Conservation (phyloP, 2,888 invertebrate genomes). For the Drosophila birchii region DNA sequence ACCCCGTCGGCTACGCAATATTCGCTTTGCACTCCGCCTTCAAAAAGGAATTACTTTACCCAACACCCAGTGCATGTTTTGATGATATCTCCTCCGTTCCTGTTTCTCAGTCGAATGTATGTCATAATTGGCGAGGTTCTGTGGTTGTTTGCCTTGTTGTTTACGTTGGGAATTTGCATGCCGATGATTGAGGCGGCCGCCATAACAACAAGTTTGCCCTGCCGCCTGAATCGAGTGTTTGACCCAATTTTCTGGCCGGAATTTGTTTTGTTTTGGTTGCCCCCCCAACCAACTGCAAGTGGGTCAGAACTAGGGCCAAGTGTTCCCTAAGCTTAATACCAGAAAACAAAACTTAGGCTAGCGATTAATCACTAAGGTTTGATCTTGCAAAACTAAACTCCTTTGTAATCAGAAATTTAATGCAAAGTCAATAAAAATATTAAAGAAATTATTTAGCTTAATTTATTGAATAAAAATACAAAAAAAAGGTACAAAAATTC, state of each 20-base stretch:
- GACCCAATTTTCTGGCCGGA: slow-evolving; percentile 63
- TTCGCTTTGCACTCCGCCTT: slow-evolving; percentile 2
- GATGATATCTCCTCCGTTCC: slow-evolving; percentile 39
- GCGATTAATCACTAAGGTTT: slow-evolving; percentile 50
- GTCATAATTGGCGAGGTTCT: slow-evolving; percentile 41
- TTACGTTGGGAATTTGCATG: slow-evolving; percentile 42
- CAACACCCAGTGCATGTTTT: slow-evolving; percentile 6
- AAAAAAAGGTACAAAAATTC: not conserved
- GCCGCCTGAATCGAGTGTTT: slow-evolving; percentile 46
- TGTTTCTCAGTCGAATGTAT: slow-evolving; percentile 35
- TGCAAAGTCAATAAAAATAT: slow-evolving; percentile 10
- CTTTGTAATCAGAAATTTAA: slow-evolving; percentile 58
- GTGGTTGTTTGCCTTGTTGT: slow-evolving; percentile 31
- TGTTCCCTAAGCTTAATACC: not conserved
- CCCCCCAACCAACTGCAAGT: slow-evolving; percentile 23
- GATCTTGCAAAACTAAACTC: not conserved
- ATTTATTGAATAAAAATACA: not conserved
- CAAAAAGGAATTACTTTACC: slow-evolving; percentile 5
- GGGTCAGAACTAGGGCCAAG: slow-evolving; percentile 26
- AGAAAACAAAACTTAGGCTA: slow-evolving; percentile 4
- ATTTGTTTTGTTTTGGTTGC: slow-evolving; percentile 26
- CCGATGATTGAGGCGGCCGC: slow-evolving; percentile 37
- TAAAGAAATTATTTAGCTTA: not conserved
- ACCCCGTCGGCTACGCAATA: slow-evolving; percentile 51
- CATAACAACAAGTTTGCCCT: slow-evolving; percentile 49